Percentiles rank a stretch among this genome's conserved stretches.
Conservation (phyloP, 37 sponge, comb jelly and placozoan genomes). For the Lycopodina hypogea region DNA sequence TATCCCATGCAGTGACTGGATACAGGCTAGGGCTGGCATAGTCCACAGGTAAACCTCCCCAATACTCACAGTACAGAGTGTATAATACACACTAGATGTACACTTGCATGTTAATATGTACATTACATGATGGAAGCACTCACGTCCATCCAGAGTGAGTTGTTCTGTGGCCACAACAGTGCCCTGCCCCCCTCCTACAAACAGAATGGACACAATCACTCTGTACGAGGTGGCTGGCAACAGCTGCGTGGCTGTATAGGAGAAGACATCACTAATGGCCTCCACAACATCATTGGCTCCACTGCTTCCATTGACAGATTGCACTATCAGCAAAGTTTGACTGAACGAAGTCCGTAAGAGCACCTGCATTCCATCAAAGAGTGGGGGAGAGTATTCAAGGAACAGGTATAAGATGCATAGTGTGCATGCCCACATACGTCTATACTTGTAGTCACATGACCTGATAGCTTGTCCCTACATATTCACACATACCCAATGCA, state of each 20-base stretch:
- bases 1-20: too few relatives aligned
- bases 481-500: too few relatives aligned
- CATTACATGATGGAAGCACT: neutral
- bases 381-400: too few relatives aligned
- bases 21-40: too few relatives aligned
- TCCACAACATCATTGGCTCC: neutral
- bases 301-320: neutral
- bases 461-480: too few relatives aligned
- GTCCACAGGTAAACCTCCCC: too few relatives aligned
- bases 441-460: too few relatives aligned
- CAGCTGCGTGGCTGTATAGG: neutral
- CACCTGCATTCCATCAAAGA: conserved; percentile 2
- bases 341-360: conserved; percentile 1
- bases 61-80: too few relatives aligned
- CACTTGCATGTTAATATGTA: neutral
- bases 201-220: neutral
- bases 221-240: conserved; percentile 4
- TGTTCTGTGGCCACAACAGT: neutral
- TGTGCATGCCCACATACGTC: too few relatives aligned
- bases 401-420: too few relatives aligned
- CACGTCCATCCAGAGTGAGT: neutral
- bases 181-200: conserved; percentile 15
- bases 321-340: neutral
- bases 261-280: neutral
- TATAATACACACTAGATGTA: too few relatives aligned